Percentiles rank a stretch among this genome's conserved stretches.
Evolutionary conservation across 2,113 vertebrate species (phyloP).

Genomic region (Reinhardtius hippoglossoides): DNA sequence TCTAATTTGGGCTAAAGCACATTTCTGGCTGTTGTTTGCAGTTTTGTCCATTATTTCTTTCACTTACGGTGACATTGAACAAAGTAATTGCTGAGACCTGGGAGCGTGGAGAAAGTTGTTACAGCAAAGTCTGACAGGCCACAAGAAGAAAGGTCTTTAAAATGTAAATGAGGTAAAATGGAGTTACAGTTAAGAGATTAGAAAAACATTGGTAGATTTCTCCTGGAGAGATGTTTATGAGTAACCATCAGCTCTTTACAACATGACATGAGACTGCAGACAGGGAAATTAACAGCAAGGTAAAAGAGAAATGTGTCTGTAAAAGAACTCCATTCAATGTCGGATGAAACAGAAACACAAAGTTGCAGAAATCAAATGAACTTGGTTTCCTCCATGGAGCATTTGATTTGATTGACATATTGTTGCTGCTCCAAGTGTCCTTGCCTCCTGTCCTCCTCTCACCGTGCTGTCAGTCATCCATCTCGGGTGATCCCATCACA

Average conservation of each 20-base stretch:
- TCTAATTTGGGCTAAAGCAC: too few relatives aligned
- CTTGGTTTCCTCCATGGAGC: background rate
- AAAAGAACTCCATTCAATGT: background rate
- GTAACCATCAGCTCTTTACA: background rate
- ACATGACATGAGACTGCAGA: background rate
- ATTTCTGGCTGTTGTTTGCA: too few relatives aligned
- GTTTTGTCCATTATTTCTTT: too few relatives aligned
- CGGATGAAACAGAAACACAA: background rate
- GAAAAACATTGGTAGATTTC: too few relatives aligned
- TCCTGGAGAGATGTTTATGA: too few relatives aligned
- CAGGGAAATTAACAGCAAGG: background rate
- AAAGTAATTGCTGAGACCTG: too few relatives aligned
- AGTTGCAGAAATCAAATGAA: background rate
- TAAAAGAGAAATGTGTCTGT: background rate
- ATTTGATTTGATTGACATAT: background rate
- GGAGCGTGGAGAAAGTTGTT: too few relatives aligned
- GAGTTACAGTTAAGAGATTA: too few relatives aligned
- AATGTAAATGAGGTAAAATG: too few relatives aligned
- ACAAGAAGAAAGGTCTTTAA: too few relatives aligned
- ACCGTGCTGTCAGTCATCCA: background rate
- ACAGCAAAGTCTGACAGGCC: too few relatives aligned
- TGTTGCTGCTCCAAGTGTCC: background rate
- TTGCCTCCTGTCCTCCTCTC: background rate
- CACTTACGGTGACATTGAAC: too few relatives aligned
- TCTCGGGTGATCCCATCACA: background rate